Evolutionary conservation across 2,888 invertebrate species (phyloP).

Genomic region (Cataglyphis altisquamis): DNA sequence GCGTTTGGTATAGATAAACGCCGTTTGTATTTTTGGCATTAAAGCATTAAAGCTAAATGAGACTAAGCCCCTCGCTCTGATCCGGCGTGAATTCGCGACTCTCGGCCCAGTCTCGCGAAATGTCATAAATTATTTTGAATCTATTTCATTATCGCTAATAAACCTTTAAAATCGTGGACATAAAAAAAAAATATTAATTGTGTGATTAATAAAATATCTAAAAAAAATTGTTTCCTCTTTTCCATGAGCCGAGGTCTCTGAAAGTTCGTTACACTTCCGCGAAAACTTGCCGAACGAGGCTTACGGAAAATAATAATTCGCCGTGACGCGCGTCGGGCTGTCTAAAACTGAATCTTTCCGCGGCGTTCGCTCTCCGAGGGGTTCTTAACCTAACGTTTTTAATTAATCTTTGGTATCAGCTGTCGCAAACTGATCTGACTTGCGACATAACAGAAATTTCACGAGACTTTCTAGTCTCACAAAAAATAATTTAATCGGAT

Average conservation of each 20-base stretch:
- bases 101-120: slow-evolving; percentile 20
- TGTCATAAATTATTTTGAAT: not conserved
- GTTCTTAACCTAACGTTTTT: slow-evolving; percentile 79
- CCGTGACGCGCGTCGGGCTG: slow-evolving; percentile 23
- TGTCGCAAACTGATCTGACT: slow-evolving; percentile 79
- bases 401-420: slow-evolving; percentile 85
- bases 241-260: not conserved
- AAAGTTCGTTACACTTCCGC: not conserved
- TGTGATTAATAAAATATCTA: not conserved
- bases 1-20: slow-evolving; percentile 55
- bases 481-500: not conserved
- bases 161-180: not conserved
- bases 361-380: slow-evolving; percentile 70
- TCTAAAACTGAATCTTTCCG: slow-evolving; percentile 39
- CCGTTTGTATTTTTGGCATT: slow-evolving; percentile 68
- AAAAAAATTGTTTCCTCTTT: not conserved
- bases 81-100: slow-evolving; percentile 15
- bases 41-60: slow-evolving; percentile 71
- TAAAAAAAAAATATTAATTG: not conserved
- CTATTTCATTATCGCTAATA: not conserved
- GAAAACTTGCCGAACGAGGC: not conserved
- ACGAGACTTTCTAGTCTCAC: slow-evolving; percentile 34
- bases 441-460: slow-evolving; percentile 51
- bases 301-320: slow-evolving; percentile 40
- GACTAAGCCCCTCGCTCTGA: slow-evolving; percentile 66